Conservation (phyloP, 2,888 invertebrate genomes). For the Alcis repandata region DNA sequence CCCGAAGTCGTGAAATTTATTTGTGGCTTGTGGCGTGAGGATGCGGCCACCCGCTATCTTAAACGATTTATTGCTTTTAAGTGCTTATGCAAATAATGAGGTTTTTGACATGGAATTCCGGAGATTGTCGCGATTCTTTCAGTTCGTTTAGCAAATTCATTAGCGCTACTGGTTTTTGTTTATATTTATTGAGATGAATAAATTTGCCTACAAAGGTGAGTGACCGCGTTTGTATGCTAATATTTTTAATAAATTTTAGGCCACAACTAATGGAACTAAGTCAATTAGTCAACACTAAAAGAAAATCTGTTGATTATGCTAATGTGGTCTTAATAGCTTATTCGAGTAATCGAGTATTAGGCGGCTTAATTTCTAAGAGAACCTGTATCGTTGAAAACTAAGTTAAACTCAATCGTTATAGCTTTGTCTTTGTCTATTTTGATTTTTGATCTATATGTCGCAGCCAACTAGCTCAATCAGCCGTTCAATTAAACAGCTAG, state of each 20-base stretch:
- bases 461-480: no score
- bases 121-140: constrained; percentile 27
- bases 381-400: background rate
- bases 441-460: no score
- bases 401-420: background rate
- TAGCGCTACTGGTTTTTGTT: constrained; percentile 33
- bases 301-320: background rate
- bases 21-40: constrained; percentile 38
- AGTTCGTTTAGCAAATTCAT: constrained; percentile 22
- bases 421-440: background rate
- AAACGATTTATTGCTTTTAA: constrained; percentile 44
- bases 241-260: constrained; percentile 10
- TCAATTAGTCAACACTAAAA: constrained; percentile 1
- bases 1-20: constrained; percentile 54
- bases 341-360: no score
- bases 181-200: constrained; percentile 25
- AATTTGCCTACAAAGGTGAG: constrained; percentile 21
- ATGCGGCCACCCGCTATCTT: constrained; percentile 40
- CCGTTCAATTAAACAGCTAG: no score
- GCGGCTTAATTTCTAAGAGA: background rate
- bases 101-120: constrained; percentile 26
- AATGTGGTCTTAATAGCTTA: background rate
- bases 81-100: constrained; percentile 36
- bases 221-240: constrained; percentile 25
- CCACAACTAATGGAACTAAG: background rate